These are phyloP conservation scores for Lathamus discolor DNA, from an alignment of 2,113 vertebrate genomes.

Conservation along the genomic window DNA sequence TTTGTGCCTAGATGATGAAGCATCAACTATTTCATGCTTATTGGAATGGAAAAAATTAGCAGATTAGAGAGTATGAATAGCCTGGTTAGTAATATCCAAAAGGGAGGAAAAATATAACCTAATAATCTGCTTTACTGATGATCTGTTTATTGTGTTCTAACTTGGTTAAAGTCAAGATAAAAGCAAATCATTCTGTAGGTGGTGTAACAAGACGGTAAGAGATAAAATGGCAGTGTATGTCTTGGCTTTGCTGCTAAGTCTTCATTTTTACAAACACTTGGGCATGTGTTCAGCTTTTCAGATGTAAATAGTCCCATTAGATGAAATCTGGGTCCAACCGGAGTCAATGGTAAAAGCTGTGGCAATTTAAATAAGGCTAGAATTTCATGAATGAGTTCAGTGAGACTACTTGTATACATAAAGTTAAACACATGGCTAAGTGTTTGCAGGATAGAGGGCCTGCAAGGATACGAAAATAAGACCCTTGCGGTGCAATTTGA, in stretches of 20 bases:
- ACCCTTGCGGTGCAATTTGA: not conserved
- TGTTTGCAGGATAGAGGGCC: conserved; percentile 3
- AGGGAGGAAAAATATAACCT: not conserved
- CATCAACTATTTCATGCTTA: not conserved
- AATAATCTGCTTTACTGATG: not conserved
- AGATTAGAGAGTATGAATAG: not conserved
- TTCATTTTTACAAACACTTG: not conserved
- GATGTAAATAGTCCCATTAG: conserved; percentile 54
- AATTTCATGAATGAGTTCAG: conserved; percentile 45
- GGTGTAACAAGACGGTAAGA: not conserved
- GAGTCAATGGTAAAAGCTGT: conserved; percentile 15
- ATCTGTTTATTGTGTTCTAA: not conserved
- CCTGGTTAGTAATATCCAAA: not conserved
- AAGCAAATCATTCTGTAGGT: not conserved
- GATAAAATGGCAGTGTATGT: not conserved
- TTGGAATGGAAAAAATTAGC: not conserved
- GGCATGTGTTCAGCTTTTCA: conserved; percentile 28
- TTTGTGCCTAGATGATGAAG: not conserved
- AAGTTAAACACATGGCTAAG: conserved; percentile 19
- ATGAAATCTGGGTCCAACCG: conserved; percentile 14
- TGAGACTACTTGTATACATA: not conserved
- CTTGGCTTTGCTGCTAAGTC: not conserved
- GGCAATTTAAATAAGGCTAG: conserved; percentile 4
- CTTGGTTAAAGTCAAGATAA: not conserved
- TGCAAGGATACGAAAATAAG: not conserved